Evolutionary conservation across 1,140 invertebrate species (phyloP), one percentile per base, ranked within the genome.

Genomic region (Copidosoma floridanum): DNA sequence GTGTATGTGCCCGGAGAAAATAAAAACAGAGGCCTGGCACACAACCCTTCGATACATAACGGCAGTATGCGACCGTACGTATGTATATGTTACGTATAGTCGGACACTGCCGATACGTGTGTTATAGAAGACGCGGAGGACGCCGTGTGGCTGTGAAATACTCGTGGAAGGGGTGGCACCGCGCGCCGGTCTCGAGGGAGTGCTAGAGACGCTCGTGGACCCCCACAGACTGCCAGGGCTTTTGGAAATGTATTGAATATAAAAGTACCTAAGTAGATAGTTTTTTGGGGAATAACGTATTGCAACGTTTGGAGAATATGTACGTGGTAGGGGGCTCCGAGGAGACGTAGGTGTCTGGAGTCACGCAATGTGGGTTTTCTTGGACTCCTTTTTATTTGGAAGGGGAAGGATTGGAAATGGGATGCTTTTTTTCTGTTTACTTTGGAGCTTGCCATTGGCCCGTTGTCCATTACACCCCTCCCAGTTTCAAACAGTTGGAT

Each of bases 211-310:
- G 58, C 46, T 38, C 35, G 37, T 27, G 21, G 54, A 57, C 69
- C 65, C 43, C 65, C 61, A 51, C 29, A 55, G 65, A 68, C 71
- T 63, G 70, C 72, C 54, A 71, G n/a, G n/a, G n/a, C n/a, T n/a
- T n/a, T n/a, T n/a, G n/a, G n/a, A n/a, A n/a, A 76, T 74, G 74
- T 78, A 77, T 78, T 77, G 75, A 78, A 78, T 78, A 77, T 77
- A 77, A 78, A 76, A 77, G 75, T 68, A 74, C 57, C 71, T 71
- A 76, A 77, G 74, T 74, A 76, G 73, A 77, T 73, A 74, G 69
- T 72, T 70, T 66, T 53, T 57, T 57, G n/a, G n/a, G n/a, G 68
- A 74, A 74, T 78, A 76, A 77, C 71, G 70, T 69, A 68, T 67
- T 61, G 57, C 54, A 43, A 14, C 21, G 44, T 27, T 18, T n/a